phyloP scores from a whole-genome alignment of 2,113 vertebrate genomes.

The Xenus cinereus region DNA sequence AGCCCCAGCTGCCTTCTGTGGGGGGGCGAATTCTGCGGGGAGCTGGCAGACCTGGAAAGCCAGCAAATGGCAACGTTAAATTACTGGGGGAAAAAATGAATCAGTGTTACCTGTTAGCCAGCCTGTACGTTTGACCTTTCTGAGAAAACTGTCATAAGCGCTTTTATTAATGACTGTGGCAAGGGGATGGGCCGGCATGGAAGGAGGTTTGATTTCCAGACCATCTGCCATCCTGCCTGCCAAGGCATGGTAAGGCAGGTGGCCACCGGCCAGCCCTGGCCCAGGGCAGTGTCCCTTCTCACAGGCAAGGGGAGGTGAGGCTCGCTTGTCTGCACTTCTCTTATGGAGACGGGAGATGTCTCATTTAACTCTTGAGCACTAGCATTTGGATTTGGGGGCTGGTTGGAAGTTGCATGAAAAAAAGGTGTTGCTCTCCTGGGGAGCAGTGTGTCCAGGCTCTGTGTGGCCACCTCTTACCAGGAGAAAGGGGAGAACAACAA shows the following conservation, averaged over 20 bases:
- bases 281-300: neutral
- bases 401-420: neutral
- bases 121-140: neutral
- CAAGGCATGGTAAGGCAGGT: neutral
- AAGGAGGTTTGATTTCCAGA: neutral
- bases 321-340: rapidly evolving
- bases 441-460: neutral
- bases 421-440: neutral
- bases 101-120: neutral
- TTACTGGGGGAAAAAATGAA: neutral
- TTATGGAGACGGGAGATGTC: too few species aligned
- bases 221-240: neutral
- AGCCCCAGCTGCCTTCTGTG: neutral
- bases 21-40: neutral
- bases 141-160: neutral
- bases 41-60: neutral
- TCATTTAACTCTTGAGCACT: neutral
- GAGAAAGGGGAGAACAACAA: neutral
- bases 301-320: neutral
- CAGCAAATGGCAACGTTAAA: neutral
- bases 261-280: neutral
- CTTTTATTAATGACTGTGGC: neutral
- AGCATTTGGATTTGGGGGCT: neutral
- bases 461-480: neutral
- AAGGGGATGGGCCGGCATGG: rapidly evolving